Base-by-base conservation (phyloP, 2,797 vertebrate genomes). In the Falco concolor region DNA sequence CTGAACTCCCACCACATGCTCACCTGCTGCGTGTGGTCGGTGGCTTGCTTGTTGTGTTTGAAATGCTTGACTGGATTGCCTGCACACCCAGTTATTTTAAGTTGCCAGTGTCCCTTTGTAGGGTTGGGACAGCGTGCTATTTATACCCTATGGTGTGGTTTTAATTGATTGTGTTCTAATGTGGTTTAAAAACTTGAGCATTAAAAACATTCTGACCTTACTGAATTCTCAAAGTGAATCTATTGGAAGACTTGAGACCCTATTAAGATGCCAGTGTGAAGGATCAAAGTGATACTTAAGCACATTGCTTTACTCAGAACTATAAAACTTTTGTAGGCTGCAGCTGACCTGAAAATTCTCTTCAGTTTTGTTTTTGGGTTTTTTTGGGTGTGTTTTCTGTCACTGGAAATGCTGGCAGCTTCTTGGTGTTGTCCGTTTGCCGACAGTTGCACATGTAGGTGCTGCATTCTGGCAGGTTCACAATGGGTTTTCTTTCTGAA, bases 21-120 rank as follows among this genome's bases (percentile, higher is more conserved):
- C 10, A 0, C 25, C 49, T 0, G 0, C 57, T 4, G 5, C 1
- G 0, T 7, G 53, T 4, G 40, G 10, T 27, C 5, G 5, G 32
- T 30, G 81, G 38, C 91, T 87, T 69, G 56, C 56, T 18, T 18
- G 21, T 21, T 24, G n/a, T 5, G 1, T 53, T 70, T 30, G 4
- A 30, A 74, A 6, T 9, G 0, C 44, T 63, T 0, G 7, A 42
- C 42, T 42, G 18, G 42, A 42, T 42, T 42, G 75, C 75, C 49
- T 44, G 28, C 13, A 2, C 5, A 15, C 47, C 27, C 6, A 0
- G 52, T 85, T 74, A 47, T 94, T 91, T 87, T 30, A 70, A 38
- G 67, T 23, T 44, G 2, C 1, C 19, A 34, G 0, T 9, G 53
- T 63, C 70, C 77, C 70, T 79, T 45, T 2, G 5, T 7, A 10